Percentiles rank a stretch among this genome's conserved stretches.
phyloP scores from a whole-genome alignment of 2,797 vertebrate genomes.

The Coracias cyanogaster region DNA sequence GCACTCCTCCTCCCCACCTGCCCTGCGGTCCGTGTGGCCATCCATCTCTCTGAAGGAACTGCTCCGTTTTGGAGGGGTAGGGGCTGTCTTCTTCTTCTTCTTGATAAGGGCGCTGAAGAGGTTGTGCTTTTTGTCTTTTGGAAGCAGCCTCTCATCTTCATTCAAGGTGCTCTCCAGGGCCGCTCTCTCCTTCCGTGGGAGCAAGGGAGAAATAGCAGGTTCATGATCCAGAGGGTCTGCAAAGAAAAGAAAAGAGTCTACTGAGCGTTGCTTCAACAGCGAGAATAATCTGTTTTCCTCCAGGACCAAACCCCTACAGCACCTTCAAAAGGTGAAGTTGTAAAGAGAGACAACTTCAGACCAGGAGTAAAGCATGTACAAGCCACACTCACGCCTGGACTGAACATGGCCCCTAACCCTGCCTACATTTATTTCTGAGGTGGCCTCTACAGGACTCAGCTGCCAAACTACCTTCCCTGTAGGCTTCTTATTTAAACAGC shows the following conservation, averaged over 20 bases:
- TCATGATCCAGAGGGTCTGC: slow-evolving; percentile 89
- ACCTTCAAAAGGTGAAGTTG: background rate
- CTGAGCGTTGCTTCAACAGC: background rate
- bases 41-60: slow-evolving; percentile 95
- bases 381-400: background rate
- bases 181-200: slow-evolving; percentile 91
- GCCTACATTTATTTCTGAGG: background rate
- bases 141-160: slow-evolving; percentile 92
- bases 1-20: slow-evolving; percentile 77
- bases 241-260: background rate
- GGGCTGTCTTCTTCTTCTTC: slow-evolving; percentile 96
- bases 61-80: slow-evolving; percentile 93
- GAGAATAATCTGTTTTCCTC: background rate
- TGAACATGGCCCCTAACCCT: background rate
- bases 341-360: background rate
- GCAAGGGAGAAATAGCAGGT: slow-evolving; percentile 87
- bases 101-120: slow-evolving; percentile 93
- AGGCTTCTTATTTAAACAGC: background rate
- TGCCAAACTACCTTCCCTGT: background rate
- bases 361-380: background rate
- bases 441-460: background rate
- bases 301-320: background rate
- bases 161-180: slow-evolving; percentile 85
- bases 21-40: slow-evolving; percentile 81
- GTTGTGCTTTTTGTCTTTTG: slow-evolving; percentile 91